Evolutionary conservation across 2,888 invertebrate genomes (phyloP), one percentile per base, ranked within the genome.

Genomic region (Plebejus anna): DNA sequence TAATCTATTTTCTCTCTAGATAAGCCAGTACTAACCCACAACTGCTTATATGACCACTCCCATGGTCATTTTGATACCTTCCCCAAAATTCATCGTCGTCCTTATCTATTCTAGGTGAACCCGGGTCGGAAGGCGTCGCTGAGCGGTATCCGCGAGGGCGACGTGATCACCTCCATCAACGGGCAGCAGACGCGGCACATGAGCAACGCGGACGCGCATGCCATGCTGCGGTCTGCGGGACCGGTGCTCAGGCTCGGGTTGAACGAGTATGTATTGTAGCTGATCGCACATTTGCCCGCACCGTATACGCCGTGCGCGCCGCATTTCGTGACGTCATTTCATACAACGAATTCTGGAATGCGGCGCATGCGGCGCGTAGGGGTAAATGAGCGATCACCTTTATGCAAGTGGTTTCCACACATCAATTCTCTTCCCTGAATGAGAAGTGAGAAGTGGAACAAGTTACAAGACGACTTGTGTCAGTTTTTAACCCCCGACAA

Each of bases 101-200:
- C 51, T 73, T 75, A 75, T 16, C 80, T 76, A 75, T 95, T 96
- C 76, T 95, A 97, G 97, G 97, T 97, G 82, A 97, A 97, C 90
- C 97, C 97, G 11, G 97, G 97, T 76, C 96, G 97, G 83, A 97
- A 97, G 87, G 97, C 97, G n/a, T 96, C 97, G 51, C 92, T 96
- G 82, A 95, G 96, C 84, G 97, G 97, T 7, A 95, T 97, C 77
- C 91, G 97, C 76, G 97, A 97, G 87, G 97, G 97, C 59, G 97
- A 97, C 89, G 94, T 97, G 81, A 96, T 98, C 83, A 96, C 96
- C 72, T 95, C 96, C 78, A 97, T 98, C 87, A 97, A 97, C 90
- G 96, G 96, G 36, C 95, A 95, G 82, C 91, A 94, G 77, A 96
- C 96, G 55, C 95, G 94, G 82, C 95, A 95, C 83, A 93, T 97